Conservation (phyloP, 2,113 vertebrate species). For the Lathamus discolor region DNA sequence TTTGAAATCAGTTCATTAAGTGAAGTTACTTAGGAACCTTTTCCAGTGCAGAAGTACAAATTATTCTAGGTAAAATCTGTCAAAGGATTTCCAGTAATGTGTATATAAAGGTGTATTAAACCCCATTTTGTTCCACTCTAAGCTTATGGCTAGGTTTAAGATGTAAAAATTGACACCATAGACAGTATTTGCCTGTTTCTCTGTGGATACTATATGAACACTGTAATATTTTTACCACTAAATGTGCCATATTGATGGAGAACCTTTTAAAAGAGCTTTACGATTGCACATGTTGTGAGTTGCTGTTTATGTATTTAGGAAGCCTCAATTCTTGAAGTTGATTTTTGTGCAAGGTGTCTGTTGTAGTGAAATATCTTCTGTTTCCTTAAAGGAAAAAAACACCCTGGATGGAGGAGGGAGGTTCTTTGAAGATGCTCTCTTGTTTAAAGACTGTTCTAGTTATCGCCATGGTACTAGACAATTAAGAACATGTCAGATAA, state of each 20-base stretch:
- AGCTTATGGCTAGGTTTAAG: neutral
- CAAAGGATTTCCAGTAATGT: neutral
- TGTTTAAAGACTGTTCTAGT: neutral
- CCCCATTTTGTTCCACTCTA: neutral
- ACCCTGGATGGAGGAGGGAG: neutral
- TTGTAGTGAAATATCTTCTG: neutral
- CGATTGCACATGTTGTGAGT: neutral
- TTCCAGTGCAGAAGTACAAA: neutral
- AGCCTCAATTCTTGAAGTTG: neutral
- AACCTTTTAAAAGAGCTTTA: neutral
- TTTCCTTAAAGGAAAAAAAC: neutral
- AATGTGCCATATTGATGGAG: neutral
- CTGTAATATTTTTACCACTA: neutral
- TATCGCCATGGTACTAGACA: neutral
- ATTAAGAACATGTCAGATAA: neutral
- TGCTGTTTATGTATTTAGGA: neutral
- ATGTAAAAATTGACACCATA: neutral
- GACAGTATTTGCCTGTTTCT: neutral
- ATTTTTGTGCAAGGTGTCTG: neutral
- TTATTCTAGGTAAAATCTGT: neutral
- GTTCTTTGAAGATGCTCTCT: neutral
- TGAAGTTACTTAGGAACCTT: neutral
- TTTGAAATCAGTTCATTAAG: neutral
- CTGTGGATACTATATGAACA: neutral
- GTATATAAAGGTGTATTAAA: neutral